Evolutionary conservation across 2,113 vertebrate genomes (phyloP).

Genomic region (Austrofundulus limnaeus): DNA sequence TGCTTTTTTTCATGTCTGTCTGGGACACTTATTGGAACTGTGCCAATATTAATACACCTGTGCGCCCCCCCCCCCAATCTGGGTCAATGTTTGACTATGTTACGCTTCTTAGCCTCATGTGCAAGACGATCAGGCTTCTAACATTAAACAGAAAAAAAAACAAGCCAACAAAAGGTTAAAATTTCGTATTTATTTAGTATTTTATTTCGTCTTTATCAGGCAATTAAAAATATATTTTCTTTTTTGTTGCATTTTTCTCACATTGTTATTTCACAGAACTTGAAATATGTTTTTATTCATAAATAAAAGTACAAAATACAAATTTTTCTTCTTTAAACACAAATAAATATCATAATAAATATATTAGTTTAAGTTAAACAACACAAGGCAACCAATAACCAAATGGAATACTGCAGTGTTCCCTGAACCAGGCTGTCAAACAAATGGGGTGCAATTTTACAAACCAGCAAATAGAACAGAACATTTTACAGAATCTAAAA

Average conservation of each 20-base stretch:
- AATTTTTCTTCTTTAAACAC: conserved; percentile 64
- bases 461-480: conserved; percentile 42
- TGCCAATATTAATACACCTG: background rate
- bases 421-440: conserved; percentile 76
- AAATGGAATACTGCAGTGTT: conserved; percentile 80
- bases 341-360: conserved; percentile 86
- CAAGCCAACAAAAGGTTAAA: conserved; percentile 10
- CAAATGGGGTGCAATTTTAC: conserved; percentile 51
- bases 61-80: background rate
- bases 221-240: conserved; percentile 77
- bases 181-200: conserved; percentile 55
- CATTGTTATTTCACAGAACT: conserved; percentile 70
- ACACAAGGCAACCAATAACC: conserved; percentile 70
- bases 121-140: background rate
- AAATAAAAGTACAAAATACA: conserved; percentile 85
- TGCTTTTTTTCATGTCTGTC: conserved; percentile 1
- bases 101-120: background rate
- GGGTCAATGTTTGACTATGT: background rate
- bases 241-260: conserved; percentile 49
- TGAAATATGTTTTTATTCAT: conserved; percentile 68
- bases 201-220: conserved; percentile 68
- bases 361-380: conserved; percentile 80
- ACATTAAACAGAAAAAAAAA: background rate
- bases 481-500: conserved; percentile 37
- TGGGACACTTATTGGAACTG: background rate